phyloP scores from a whole-genome alignment of 2,113 vertebrate species.

The Morone saxatilis region DNA sequence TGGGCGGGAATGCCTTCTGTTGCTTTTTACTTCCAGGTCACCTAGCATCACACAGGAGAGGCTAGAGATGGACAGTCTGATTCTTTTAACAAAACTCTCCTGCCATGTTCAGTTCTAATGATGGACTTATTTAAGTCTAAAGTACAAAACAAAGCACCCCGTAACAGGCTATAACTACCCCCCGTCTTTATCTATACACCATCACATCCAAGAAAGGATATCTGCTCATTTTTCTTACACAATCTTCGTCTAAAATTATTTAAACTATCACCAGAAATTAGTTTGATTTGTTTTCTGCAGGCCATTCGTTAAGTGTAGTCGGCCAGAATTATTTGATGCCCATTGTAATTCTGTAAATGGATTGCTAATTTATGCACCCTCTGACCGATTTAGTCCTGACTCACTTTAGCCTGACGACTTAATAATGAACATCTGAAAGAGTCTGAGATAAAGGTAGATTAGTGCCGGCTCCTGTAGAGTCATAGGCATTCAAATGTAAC shows the following conservation, averaged over 20 bases:
- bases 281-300: neutral
- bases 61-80: constrained; percentile 25
- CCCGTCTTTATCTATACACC: neutral
- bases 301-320: neutral
- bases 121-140: constrained; percentile 3
- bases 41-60: constrained; percentile 62
- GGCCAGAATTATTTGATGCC: neutral
- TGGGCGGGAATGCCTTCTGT: constrained; percentile 80
- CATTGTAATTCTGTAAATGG: constrained; percentile 18
- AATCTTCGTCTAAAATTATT: neutral
- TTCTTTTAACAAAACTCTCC: constrained; percentile 37
- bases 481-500: neutral
- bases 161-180: neutral
- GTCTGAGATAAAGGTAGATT: constrained; percentile 1
- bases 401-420: constrained; percentile 39
- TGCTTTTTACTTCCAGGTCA: constrained; percentile 85
- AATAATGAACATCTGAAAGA: constrained; percentile 25
- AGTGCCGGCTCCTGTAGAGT: neutral
- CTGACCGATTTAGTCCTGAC: constrained; percentile 2
- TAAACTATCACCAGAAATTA: neutral
- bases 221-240: neutral
- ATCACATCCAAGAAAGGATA: neutral
- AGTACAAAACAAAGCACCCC: neutral
- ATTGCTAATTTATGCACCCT: constrained; percentile 25
- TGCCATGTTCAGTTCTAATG: constrained; percentile 10